Percentiles rank a stretch among this genome's conserved stretches.
Conservation (phyloP, 2,888 invertebrate species). For the Drosophila anceps region DNA sequence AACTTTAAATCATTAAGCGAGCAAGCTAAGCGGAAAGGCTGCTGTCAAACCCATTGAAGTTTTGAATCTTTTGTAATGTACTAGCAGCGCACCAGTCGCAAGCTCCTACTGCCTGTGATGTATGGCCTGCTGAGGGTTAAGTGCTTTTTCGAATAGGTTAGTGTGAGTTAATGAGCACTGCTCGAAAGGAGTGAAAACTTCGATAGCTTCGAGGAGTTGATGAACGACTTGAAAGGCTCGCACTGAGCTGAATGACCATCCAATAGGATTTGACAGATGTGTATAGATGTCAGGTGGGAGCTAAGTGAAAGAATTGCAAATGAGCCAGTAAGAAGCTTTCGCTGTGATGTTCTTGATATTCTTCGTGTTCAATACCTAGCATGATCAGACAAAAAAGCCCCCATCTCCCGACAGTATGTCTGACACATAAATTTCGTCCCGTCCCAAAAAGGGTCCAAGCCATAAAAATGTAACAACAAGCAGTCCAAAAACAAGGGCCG, state of each 20-base stretch:
- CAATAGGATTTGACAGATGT: conserved; percentile 4
- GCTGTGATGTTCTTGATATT: conserved; percentile 13
- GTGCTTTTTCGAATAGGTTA: conserved; percentile 44
- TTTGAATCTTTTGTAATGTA: conserved; percentile 36
- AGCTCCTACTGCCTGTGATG: conserved; percentile 38
- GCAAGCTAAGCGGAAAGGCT: conserved; percentile 21
- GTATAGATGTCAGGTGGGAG: not conserved
- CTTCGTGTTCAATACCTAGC: not conserved
- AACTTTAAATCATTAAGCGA: conserved; percentile 68
- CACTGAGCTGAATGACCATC: not conserved
- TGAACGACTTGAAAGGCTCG: conserved; percentile 21
- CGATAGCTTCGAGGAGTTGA: conserved; percentile 6
- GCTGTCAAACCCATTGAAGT: conserved; percentile 58
- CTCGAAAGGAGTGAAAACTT: conserved; percentile 19
- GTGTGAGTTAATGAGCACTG: conserved; percentile 40
- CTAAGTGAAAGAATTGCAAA: not conserved
- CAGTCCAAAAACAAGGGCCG: conserved; percentile 56
- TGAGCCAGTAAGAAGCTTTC: not conserved
- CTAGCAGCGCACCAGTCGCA: conserved; percentile 4
- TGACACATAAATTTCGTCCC: conserved; percentile 24
- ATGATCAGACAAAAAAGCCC: conserved; percentile 38
- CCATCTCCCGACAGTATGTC: conserved; percentile 3
- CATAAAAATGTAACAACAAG: conserved; percentile 38
- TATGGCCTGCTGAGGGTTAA: conserved; percentile 50
- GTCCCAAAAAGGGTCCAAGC: conserved; percentile 45